These are phyloP conservation scores for Nothobranchius kuhntae DNA, from an alignment of 2,113 vertebrate species.

Conservation along the genomic window DNA sequence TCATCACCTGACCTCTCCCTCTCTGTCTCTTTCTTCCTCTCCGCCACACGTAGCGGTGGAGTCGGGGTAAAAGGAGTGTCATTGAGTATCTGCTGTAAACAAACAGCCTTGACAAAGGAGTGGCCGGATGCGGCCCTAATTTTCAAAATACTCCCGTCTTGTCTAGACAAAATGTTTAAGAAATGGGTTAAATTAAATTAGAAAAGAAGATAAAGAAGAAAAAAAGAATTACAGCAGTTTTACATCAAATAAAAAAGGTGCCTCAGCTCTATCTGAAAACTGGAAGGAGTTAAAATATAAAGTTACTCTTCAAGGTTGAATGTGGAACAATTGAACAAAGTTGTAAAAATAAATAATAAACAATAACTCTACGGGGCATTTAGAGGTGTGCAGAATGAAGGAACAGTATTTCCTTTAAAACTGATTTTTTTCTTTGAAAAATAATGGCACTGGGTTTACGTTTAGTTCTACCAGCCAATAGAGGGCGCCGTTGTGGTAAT, in stretches of 20 bases:
- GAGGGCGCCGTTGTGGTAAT: too few relatives aligned
- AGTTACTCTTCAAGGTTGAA: too few relatives aligned
- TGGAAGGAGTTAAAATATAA: background rate
- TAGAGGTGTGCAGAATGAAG: too few relatives aligned
- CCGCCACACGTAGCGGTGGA: conserved; percentile 52
- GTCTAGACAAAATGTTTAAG: background rate
- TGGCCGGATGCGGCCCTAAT: conserved; percentile 32
- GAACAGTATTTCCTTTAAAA: too few relatives aligned
- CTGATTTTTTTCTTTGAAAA: too few relatives aligned
- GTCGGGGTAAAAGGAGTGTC: conserved; percentile 67
- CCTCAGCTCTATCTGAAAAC: too few relatives aligned
- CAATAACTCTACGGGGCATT: too few relatives aligned
- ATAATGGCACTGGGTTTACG: too few relatives aligned
- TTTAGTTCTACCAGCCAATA: too few relatives aligned
- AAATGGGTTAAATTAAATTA: background rate
- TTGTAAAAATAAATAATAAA: too few relatives aligned
- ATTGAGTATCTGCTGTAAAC: conserved; percentile 61
- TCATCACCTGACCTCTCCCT: conserved; percentile 79
- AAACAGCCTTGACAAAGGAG: conserved; percentile 60
- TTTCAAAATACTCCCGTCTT: conserved; percentile 30
- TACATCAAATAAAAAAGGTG: too few relatives aligned
- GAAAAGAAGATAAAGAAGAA: background rate
- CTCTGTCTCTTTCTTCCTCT: conserved; percentile 31
- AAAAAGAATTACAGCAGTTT: background rate
- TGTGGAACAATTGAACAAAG: too few relatives aligned